Evolutionary conservation across 1,140 invertebrate species (phyloP).

Genomic region (Caenorhabditis briggsae): DNA sequence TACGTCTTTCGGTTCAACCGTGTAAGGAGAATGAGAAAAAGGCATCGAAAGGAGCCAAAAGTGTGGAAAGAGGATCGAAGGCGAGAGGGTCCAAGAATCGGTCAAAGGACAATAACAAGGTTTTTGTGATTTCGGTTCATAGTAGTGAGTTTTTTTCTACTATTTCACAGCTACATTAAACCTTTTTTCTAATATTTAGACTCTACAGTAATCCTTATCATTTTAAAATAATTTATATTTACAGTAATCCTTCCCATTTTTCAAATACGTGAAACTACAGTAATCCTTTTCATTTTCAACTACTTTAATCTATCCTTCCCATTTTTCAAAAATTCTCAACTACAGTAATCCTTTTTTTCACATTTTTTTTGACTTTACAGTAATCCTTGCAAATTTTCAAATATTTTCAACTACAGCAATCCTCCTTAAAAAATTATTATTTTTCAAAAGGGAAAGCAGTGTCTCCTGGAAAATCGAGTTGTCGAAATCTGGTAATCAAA

Average conservation of each 20-base stretch:
- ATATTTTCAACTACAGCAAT: no score
- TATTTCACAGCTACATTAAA: no score
- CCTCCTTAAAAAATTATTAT: no score
- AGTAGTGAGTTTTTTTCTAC: neutral
- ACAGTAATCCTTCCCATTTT: no score
- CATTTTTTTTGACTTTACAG: neutral
- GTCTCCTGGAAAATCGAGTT: constrained; percentile 1
- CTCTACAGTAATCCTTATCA: no score
- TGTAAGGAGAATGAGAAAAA: neutral
- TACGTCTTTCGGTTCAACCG: neutral
- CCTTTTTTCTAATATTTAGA: no score
- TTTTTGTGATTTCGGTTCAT: constrained; percentile 29
- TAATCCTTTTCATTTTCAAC: no score
- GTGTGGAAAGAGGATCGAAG: neutral
- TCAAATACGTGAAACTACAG: no score
- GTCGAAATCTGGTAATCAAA: constrained; percentile 4
- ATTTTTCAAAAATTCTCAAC: no score
- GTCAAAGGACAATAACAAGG: neutral
- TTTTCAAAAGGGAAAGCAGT: constrained; percentile 20
- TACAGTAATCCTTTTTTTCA: neutral
- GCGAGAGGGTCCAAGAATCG: neutral
- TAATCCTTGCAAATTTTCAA: no score
- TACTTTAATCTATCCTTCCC: no score
- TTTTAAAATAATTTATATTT: no score
- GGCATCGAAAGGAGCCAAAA: neutral